These are phyloP conservation scores for Urocolius indicus DNA, from an alignment of 2,113 vertebrate species.

Conservation along the genomic window DNA sequence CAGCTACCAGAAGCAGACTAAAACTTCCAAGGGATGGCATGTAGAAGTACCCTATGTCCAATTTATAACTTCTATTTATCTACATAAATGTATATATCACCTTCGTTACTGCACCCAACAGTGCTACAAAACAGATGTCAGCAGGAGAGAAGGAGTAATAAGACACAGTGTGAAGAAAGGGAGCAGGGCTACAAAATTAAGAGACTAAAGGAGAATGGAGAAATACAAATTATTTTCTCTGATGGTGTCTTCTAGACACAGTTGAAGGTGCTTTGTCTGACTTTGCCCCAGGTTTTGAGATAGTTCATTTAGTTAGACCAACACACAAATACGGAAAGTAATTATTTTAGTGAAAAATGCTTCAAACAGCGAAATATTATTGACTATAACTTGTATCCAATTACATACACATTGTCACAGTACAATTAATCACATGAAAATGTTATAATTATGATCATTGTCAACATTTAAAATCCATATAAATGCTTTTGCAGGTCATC, in stretches of 20 bases:
- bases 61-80: neutral
- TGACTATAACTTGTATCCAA: neutral
- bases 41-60: neutral
- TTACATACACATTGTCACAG: neutral
- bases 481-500: neutral
- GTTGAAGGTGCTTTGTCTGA: neutral
- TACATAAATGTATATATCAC: neutral
- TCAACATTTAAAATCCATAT: constrained; percentile 14
- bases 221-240: neutral
- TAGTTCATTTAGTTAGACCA: neutral
- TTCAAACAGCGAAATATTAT: constrained; percentile 3
- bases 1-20: neutral
- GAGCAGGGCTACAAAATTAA: neutral
- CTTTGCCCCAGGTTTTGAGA: neutral
- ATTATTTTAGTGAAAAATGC: neutral
- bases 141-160: neutral
- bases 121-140: neutral
- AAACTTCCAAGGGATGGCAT: neutral
- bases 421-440: constrained; percentile 13
- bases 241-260: neutral
- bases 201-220: neutral
- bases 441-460: neutral
- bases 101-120: neutral
- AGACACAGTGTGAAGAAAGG: neutral
- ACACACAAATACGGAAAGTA: neutral